Evolutionary conservation across 2,797 vertebrate species (phyloP), one percentile per base, ranked within the genome.

Genomic region (Megalops cyprinoides): DNA sequence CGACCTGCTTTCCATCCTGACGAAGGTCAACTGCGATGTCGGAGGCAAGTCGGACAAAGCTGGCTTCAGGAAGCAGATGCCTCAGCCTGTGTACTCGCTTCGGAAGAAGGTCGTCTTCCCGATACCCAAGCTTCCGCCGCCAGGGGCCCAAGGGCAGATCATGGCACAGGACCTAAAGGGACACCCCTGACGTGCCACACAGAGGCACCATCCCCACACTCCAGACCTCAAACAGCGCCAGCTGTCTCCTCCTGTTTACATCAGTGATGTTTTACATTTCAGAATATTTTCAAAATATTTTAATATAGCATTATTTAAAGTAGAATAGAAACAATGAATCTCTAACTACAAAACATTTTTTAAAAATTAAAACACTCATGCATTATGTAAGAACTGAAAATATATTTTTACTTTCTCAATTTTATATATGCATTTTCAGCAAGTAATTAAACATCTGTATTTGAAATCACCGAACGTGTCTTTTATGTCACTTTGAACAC

Each of bases 71-170:
- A 93, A 91, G 83, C 94, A 95, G 87, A 91, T 93, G 82, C 87
- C 93, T 37, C 86, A 92, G 76, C 34, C 89, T 0, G 84, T 77
- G 15, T 85, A 53, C 77, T 93, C 91, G 28, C 82, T 94, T 79
- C 89, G 74, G 79, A 93, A 89, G 84, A 87, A 9, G 15, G 89
- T 94, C 15, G 84, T 94, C n/a, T 87, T 95, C 67, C 75, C 4
- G 37, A 81, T 83, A 46, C 82, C 84, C 15, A 5, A 25, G 23
- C 14, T 7, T 23, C 67, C 18, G 44, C 5, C 39, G 1, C 39
- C 37, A 55, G 0, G n/a, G n/a, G n/a, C n/a, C n/a, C n/a, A n/a
- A n/a, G n/a, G n/a, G n/a, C n/a, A n/a, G n/a, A n/a, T n/a, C n/a
- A n/a, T n/a, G n/a, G n/a, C n/a, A n/a, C n/a, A n/a, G n/a, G n/a